phyloP scores from a whole-genome alignment of 1,140 invertebrate genomes.

The Leptinotarsa lineolata region DNA sequence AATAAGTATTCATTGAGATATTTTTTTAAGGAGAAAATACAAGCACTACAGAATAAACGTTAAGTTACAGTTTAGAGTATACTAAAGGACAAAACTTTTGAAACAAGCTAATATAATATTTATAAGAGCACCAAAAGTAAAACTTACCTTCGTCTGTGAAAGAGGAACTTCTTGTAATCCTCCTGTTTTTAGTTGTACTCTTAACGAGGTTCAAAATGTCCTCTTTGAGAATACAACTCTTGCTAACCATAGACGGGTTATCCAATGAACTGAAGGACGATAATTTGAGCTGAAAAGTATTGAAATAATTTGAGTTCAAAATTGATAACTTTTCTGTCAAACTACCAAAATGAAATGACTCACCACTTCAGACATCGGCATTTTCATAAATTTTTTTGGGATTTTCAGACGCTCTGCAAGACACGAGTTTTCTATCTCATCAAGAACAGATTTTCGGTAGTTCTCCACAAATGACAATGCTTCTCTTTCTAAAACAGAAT shows the following conservation, averaged over 20 bases:
- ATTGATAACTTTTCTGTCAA: not conserved
- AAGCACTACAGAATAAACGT: too few species aligned
- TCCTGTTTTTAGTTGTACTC: not conserved
- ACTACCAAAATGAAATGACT: not conserved
- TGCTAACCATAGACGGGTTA: not conserved
- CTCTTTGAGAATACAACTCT: not conserved
- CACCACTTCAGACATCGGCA: not conserved
- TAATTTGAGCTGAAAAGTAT: not conserved
- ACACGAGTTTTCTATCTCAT: too few species aligned
- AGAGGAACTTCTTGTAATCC: not conserved
- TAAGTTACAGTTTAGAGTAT: too few species aligned
- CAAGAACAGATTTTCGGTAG: too few species aligned
- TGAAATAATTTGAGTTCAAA: not conserved
- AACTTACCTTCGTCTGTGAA: conserved; percentile 8
- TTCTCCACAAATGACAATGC: too few species aligned
- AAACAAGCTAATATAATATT: not conserved
- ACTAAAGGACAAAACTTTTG: too few species aligned
- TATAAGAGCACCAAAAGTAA: not conserved
- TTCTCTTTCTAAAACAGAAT: too few species aligned
- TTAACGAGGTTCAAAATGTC: conserved; percentile 11
- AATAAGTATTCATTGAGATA: too few species aligned
- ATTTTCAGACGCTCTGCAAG: not conserved
- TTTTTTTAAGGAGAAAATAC: too few species aligned
- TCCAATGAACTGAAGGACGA: not conserved
- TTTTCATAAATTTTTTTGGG: not conserved